Evolutionary conservation across 2,113 vertebrate genomes (phyloP).

Genomic region (Gobio gobio): DNA sequence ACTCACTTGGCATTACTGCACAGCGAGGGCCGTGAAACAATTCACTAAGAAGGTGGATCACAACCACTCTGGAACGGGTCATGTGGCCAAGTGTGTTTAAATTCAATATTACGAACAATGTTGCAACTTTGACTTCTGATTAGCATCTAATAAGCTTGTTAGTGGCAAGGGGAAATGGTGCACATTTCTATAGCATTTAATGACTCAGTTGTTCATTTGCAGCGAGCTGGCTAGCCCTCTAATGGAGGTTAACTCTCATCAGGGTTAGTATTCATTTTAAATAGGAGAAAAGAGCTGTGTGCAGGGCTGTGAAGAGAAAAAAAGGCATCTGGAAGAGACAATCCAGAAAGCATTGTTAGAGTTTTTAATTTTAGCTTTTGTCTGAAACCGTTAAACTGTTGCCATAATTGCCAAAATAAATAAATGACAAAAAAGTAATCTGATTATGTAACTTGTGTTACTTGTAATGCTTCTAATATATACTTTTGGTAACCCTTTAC

Average conservation of each 20-base stretch:
- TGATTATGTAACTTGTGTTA: too few relatives aligned
- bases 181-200: conserved; percentile 23
- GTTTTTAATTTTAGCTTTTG: neutral
- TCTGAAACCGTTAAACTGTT: neutral
- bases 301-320: neutral
- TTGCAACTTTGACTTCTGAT: conserved; percentile 35
- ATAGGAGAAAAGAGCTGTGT: conserved; percentile 1
- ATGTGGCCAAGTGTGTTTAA: conserved; percentile 29
- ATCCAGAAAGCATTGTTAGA: neutral
- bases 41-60: neutral
- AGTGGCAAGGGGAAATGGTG: neutral
- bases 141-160: conserved; percentile 10
- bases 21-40: neutral
- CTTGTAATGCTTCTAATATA: too few relatives aligned
- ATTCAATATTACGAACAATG: neutral
- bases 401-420: neutral
- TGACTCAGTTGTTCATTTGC: conserved; percentile 37
- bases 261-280: conserved; percentile 30
- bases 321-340: neutral
- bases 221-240: neutral
- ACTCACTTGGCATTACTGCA: neutral
- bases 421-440: too few relatives aligned
- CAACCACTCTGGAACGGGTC: neutral
- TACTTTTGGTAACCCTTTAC: too few relatives aligned
- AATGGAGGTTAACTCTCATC: conserved; percentile 38